These are phyloP conservation scores for Sarcophaga bullata DNA, from an alignment of 1,140 invertebrate species.

Conservation along the genomic window DNA sequence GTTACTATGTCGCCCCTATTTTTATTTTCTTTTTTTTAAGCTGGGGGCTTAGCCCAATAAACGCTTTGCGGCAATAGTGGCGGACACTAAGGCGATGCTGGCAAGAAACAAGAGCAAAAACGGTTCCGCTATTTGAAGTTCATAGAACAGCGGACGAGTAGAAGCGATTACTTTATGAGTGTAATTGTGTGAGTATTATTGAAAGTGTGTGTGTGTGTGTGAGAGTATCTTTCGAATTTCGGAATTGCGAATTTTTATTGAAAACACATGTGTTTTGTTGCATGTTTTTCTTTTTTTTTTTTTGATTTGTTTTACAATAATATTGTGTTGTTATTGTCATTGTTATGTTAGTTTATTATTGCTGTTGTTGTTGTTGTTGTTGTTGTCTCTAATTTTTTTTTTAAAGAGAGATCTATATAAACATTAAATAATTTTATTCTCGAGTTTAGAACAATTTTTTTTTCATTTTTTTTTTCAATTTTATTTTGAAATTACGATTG, in stretches of 20 bases:
- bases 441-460: not conserved
- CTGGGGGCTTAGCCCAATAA: not conserved
- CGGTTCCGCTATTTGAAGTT: conserved; percentile 42
- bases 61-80: not conserved
- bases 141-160: not conserved
- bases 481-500: not conserved
- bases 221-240: conserved; percentile 15
- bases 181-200: too few species aligned
- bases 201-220: too few species aligned
- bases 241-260: conserved; percentile 27
- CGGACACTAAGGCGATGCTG: not conserved
- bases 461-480: too few species aligned
- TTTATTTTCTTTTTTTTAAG: too few species aligned
- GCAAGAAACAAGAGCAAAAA: not conserved
- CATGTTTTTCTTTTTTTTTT: too few species aligned
- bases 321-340: not conserved
- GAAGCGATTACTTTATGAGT: too few species aligned
- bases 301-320: not conserved
- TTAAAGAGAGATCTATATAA: not conserved
- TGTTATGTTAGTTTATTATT: not conserved
- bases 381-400: not conserved
- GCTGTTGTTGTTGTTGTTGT: not conserved
- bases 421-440: conserved; percentile 10
- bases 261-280: too few species aligned
- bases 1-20: not conserved